phyloP scores from a whole-genome alignment of 2,888 invertebrate genomes.

The Eurois occulta region DNA sequence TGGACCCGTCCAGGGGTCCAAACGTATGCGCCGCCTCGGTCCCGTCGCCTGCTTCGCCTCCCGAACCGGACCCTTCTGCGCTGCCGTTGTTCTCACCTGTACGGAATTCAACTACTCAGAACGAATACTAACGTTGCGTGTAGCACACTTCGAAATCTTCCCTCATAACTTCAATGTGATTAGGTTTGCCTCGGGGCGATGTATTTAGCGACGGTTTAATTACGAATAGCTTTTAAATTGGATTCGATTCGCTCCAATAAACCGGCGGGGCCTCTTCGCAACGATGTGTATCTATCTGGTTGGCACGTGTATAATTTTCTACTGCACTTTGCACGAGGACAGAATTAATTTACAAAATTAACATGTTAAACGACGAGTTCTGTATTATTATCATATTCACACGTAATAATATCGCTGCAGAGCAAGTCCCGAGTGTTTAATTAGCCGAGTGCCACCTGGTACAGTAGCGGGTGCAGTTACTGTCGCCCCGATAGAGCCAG shows the following conservation, averaged over 20 bases:
- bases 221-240: slow-evolving; percentile 83
- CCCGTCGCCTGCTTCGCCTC: slow-evolving; percentile 86
- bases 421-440: slow-evolving; percentile 69
- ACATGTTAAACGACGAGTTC: slow-evolving; percentile 55
- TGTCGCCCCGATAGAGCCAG: slow-evolving; percentile 69
- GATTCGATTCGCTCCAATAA: slow-evolving; percentile 83
- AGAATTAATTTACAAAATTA: slow-evolving; percentile 64
- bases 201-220: slow-evolving; percentile 79
- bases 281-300: slow-evolving; percentile 54
- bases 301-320: slow-evolving; percentile 72
- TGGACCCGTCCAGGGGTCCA: slow-evolving; percentile 97
- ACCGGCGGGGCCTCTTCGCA: slow-evolving; percentile 68
- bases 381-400: slow-evolving; percentile 67
- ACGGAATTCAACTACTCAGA: slow-evolving; percentile 63
- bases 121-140: slow-evolving; percentile 17
- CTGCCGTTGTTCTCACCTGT: slow-evolving; percentile 91
- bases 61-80: slow-evolving; percentile 86
- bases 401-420: slow-evolving; percentile 50
- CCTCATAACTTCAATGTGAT: slow-evolving; percentile 40
- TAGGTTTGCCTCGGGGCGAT: slow-evolving; percentile 60
- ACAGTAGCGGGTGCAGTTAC: slow-evolving; percentile 74
- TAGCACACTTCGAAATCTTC: slow-evolving; percentile 8
- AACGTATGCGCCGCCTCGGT: slow-evolving; percentile 92
- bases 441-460: slow-evolving; percentile 73
- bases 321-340: slow-evolving; percentile 66